phyloP scores from a whole-genome alignment of 2,888 invertebrate genomes.

The Drosophila colorata region DNA sequence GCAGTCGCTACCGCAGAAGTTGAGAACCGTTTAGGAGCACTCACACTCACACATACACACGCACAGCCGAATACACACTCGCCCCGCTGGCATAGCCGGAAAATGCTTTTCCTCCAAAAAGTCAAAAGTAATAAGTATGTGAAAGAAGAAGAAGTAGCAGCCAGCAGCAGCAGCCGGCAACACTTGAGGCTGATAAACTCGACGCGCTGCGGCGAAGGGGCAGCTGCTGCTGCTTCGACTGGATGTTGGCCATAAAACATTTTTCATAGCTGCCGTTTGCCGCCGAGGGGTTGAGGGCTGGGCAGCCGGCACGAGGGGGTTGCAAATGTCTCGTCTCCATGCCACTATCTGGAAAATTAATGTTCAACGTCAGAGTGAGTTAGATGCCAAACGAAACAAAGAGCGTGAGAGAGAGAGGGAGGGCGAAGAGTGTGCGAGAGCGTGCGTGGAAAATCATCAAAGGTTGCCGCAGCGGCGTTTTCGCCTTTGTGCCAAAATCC shows the following conservation, averaged over 20 bases:
- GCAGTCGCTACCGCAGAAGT: constrained; percentile 50
- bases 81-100: constrained; percentile 42
- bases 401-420: neutral
- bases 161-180: constrained; percentile 26
- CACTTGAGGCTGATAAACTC: neutral
- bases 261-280: constrained; percentile 49
- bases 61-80: constrained; percentile 26
- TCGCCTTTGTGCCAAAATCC: constrained; percentile 82
- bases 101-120: constrained; percentile 79
- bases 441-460: constrained; percentile 80
- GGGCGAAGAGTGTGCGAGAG: constrained; percentile 33
- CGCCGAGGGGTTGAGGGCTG: constrained; percentile 39
- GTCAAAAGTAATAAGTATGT: constrained; percentile 78
- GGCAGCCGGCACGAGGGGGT: constrained; percentile 58
- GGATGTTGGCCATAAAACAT: constrained; percentile 69
- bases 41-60: constrained; percentile 32
- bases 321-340: constrained; percentile 59
- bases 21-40: constrained; percentile 72
- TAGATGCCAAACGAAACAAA: constrained; percentile 7
- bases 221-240: constrained; percentile 17
- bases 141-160: constrained; percentile 59
- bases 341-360: constrained; percentile 72
- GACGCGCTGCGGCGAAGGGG: neutral
- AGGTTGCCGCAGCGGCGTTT: constrained; percentile 76
- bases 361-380: constrained; percentile 28